phyloP scores from a whole-genome alignment of 2,888 invertebrate species.

The Macropis europaea region DNA sequence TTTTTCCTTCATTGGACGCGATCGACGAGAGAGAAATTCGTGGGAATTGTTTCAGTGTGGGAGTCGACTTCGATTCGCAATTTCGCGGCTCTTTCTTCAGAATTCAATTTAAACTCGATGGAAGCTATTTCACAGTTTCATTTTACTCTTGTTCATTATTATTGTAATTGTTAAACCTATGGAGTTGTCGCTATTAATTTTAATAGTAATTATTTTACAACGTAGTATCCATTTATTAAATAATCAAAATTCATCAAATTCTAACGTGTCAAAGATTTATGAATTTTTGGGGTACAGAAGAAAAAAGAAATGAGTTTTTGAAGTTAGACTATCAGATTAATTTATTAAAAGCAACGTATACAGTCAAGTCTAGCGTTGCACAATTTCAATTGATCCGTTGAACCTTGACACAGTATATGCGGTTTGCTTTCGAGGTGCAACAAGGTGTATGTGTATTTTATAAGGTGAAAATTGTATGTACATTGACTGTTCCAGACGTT shows the following conservation, averaged over 20 bases:
- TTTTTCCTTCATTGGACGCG: constrained; percentile 15
- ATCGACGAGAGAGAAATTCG: constrained; percentile 40
- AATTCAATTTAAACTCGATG: no score
- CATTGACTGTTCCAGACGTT: neutral
- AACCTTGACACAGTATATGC: constrained; percentile 42
- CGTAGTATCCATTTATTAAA: no score
- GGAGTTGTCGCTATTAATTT: no score
- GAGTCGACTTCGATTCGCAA: no score
- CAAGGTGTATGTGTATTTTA: constrained; percentile 26
- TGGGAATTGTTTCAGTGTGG: constrained; percentile 16
- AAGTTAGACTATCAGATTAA: neutral
- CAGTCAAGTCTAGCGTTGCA: constrained; percentile 27
- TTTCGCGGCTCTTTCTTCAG: neutral
- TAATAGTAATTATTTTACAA: no score
- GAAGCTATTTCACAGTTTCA: no score
- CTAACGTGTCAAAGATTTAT: no score
- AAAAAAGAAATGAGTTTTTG: no score
- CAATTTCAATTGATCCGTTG: constrained; percentile 36
- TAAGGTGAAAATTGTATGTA: constrained; percentile 13
- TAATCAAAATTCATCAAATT: no score
- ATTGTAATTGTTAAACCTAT: no score
- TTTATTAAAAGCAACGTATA: neutral
- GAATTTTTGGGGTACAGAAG: no score
- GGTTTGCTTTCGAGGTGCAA: constrained; percentile 35
- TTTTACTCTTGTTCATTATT: no score